Evolutionary conservation across 2,113 vertebrate genomes (phyloP).

Genomic region (Sminthopsis crassicaudata): DNA sequence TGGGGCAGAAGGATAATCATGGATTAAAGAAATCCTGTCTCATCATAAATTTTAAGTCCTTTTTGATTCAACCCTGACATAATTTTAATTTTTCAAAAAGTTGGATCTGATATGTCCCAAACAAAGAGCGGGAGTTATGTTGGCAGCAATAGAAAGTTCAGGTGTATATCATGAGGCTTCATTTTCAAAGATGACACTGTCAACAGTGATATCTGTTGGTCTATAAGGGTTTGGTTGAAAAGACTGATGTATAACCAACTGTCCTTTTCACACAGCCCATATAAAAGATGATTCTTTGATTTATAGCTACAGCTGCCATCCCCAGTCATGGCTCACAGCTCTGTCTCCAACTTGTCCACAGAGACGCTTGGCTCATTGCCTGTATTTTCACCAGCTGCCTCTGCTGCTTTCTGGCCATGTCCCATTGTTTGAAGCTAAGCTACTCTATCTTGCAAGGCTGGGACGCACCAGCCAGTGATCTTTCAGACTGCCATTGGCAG

Average conservation of each 20-base stretch:
- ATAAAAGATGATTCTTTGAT: background rate
- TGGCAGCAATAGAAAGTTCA: background rate
- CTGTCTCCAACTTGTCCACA: background rate
- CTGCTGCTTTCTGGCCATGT: background rate
- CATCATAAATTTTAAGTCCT: background rate
- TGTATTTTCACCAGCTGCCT: background rate
- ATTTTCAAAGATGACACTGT: background rate
- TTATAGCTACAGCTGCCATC: background rate
- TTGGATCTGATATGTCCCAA: background rate
- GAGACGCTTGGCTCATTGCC: background rate
- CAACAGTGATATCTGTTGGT: background rate
- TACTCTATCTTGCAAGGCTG: background rate
- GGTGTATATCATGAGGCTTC: background rate
- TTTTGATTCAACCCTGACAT: background rate
- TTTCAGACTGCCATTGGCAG: background rate
- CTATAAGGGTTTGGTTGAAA: background rate
- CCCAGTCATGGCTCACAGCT: background rate
- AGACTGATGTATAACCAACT: conserved; percentile 2
- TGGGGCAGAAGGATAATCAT: background rate
- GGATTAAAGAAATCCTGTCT: background rate
- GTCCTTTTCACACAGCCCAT: background rate
- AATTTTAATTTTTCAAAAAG: conserved; percentile 1
- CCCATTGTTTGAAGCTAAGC: background rate
- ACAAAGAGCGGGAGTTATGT: background rate
- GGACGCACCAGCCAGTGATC: background rate